Conservation (phyloP, 2,113 vertebrate species). For the Leucoraja erinaceus region DNA sequence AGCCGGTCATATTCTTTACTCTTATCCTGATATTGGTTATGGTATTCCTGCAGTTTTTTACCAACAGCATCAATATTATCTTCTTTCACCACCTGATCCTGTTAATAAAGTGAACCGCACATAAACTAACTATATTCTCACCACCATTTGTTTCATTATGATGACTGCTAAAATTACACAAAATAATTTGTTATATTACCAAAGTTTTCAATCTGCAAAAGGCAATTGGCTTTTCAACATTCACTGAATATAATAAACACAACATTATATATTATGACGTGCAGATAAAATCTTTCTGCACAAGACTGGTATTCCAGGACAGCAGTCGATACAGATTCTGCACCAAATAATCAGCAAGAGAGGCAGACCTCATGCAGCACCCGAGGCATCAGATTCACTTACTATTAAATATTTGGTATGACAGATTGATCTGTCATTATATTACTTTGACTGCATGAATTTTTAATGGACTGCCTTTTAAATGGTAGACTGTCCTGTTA, state of each 20-base stretch:
- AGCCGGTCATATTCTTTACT: conserved; percentile 84
- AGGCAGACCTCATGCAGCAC: not conserved
- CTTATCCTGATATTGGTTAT: conserved; percentile 86
- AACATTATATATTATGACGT: not conserved
- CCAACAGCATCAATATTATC: conserved; percentile 84
- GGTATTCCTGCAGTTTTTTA: conserved; percentile 85
- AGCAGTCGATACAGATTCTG: not conserved
- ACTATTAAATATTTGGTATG: not conserved
- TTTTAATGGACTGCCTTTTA: not conserved
- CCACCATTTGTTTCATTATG: not conserved
- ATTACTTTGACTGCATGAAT: not conserved
- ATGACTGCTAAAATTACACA: not conserved
- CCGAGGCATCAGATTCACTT: not conserved
- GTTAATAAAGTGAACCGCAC: conserved; percentile 19
- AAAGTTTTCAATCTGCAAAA: not conserved
- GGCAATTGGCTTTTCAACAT: not conserved
- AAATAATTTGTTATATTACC: not conserved
- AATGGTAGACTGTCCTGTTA: not conserved
- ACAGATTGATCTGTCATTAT: conserved; percentile 1
- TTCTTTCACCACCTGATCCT: conserved; percentile 79
- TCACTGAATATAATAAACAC: not conserved
- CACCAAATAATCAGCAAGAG: not conserved
- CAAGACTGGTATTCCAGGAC: not conserved
- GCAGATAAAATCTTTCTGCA: not conserved
- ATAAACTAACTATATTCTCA: not conserved